Percentiles rank a stretch among this genome's conserved stretches.
Conservation (phyloP, 2,888 invertebrate genomes). For the Caradrina kadenii region DNA sequence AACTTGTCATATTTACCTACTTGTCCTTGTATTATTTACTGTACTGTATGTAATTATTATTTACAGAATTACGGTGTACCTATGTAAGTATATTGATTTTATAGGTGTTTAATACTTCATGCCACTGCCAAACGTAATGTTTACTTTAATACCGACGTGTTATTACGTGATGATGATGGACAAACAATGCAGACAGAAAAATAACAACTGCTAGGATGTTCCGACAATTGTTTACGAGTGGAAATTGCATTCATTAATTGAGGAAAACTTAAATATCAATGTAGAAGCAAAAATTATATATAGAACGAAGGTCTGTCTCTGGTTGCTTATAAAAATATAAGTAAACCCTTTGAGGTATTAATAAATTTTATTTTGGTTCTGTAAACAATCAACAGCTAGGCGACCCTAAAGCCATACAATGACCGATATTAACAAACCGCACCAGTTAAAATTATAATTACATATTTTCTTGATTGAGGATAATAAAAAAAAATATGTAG, state of each 20-base stretch:
- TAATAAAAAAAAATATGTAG: slow-evolving; percentile 18
- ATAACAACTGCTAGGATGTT: slow-evolving; percentile 3
- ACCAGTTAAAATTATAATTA: slow-evolving; percentile 17
- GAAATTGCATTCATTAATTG: not conserved
- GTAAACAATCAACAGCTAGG: slow-evolving; percentile 6
- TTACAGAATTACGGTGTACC: slow-evolving; percentile 33
- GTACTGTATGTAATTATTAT: slow-evolving; percentile 46
- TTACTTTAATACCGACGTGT: slow-evolving; percentile 36
- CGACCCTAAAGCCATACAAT: slow-evolving; percentile 20
- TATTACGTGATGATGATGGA: slow-evolving; percentile 17
- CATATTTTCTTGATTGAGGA: slow-evolving; percentile 13
- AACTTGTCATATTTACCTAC: slow-evolving; percentile 36
- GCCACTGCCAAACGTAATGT: slow-evolving; percentile 41
- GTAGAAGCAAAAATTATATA: not conserved
- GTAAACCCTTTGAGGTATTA: not conserved
- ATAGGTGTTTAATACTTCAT: slow-evolving; percentile 47
- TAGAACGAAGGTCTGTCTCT: not conserved
- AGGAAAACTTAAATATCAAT: not conserved
- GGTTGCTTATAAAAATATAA: not conserved
- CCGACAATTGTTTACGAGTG: not conserved
- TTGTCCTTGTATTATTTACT: slow-evolving; percentile 52
- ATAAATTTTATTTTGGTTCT: slow-evolving; percentile 4
- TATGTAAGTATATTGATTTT: slow-evolving; percentile 47
- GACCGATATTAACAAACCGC: slow-evolving; percentile 19
- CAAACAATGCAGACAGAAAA: slow-evolving; percentile 18